Evolutionary conservation across 2,797 vertebrate genomes (phyloP), one percentile per base, ranked within the genome.

Genomic region (Sitta carolinensis): DNA sequence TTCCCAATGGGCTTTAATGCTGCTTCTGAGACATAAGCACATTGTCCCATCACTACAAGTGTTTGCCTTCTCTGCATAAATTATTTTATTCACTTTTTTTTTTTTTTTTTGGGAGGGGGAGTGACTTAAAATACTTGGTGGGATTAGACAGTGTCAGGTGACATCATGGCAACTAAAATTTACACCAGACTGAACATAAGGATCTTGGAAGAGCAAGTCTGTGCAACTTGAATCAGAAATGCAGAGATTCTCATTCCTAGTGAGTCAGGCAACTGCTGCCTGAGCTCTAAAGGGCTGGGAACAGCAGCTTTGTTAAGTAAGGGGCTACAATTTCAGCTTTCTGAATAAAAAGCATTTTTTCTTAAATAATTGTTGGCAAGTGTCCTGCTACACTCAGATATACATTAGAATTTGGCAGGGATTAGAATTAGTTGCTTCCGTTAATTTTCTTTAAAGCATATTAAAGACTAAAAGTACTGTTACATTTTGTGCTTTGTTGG

Each of bases 31-130:
- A 63, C 21, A 2, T 3, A 12, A 77, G 19, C 21, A 30, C 4
- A 0, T 22, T 62, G 30, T 50, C 26, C 48, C 22, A 25, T 63
- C 32, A 21, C 34, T 55, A 29, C 0, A 0, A 5, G 13, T 0
- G 0, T 67, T 72, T 66, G 25, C 54, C n/a, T 93, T 36, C 64
- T 79, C 52, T 55, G 18, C 34, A 16, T 40, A 64, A 75, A 29
- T 42, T 3, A 22, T 6, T 50, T 54, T 2, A 1, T 58, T 68
- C 21, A 1, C 36, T 79, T 47, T 62, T 25, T 13, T 34, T 43
- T 47, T 62, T 25, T 13, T 34, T 43, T 21, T 45, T 45, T 20
- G 36, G 10, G 7, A 36, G 4, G 5, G 8, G 9, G 2, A 43
- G 22, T 11, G 19, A 34, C 70, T 81, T 78, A 11, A 45, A 77